Evolutionary conservation across 2,888 invertebrate genomes (phyloP).

Genomic region (Galeruca laticollis): DNA sequence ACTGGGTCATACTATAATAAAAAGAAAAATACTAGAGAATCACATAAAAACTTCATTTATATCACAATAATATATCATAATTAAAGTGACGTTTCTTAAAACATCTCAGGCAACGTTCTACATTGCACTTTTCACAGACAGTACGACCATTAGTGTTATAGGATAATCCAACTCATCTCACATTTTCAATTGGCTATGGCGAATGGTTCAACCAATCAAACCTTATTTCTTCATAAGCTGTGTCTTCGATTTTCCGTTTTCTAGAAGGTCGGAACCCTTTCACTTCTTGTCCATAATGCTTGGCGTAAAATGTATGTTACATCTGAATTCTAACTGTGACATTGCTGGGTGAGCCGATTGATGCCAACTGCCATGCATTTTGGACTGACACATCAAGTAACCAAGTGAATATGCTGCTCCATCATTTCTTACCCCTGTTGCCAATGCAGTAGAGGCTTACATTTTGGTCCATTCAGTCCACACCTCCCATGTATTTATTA

Average conservation of each 20-base stretch:
- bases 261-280: slow-evolving; percentile 12
- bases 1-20: no score
- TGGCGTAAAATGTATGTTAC: slow-evolving; percentile 8
- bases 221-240: slow-evolving; percentile 13
- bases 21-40: no score
- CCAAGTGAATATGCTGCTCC: slow-evolving; percentile 40
- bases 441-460: no score
- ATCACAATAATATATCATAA: no score
- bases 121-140: no score
- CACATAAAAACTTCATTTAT: no score
- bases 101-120: no score
- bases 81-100: no score
- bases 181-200: neutral
- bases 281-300: slow-evolving; percentile 21
- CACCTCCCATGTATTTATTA: slow-evolving; percentile 49
- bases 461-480: no score
- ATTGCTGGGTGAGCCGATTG: slow-evolving; percentile 20
- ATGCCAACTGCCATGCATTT: slow-evolving; percentile 47
- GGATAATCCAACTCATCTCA: neutral
- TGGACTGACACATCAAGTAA: slow-evolving; percentile 37
- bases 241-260: slow-evolving; percentile 21
- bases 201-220: slow-evolving; percentile 18
- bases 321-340: slow-evolving; percentile 20
- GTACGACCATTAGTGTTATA: no score
- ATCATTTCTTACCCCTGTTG: slow-evolving; percentile 34